Base-by-base conservation (phyloP, 2,888 invertebrate species). In the Bimastos eiseni region DNA sequence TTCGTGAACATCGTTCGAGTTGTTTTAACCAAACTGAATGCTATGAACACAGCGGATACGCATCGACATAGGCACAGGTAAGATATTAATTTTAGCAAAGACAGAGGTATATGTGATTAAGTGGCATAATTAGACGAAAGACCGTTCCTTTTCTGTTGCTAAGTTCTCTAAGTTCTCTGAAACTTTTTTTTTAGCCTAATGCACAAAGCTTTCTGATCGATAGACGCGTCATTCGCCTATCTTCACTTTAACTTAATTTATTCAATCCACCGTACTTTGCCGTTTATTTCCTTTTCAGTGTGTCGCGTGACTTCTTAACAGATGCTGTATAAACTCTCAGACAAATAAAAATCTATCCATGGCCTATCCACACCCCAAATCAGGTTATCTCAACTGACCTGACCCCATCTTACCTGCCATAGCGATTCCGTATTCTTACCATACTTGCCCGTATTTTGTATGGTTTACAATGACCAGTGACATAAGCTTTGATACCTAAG, bases 1-100 rank as follows among this genome's bases (percentile, higher is more conserved):
- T 97, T 97, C 94, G 94, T 97, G 89, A 96, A 96, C 93, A 96
- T 97, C 91, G 96, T 96, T 83, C 95, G 96, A 91, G 96, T 96
- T 55, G 96, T 96, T 30, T 95, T 94, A 91, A 94, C 93, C n/a
- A 94, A 94, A 91, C 92, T 94, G 88, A 96, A 95, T 93, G 96
- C 96, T 0, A 96, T 96, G 0, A 96, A 96, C 83, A 95, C 96
- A 21, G 96, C 96, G 93, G 96, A 97, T 93, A 96, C 96, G 2
- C 95, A 96, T 93, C 95, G 96, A 93, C 96, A 96, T 94, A 96
- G 96, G 94, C 97, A 96, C 94, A 96, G 96, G 96, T 96, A 94
- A 17, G 55, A 3, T 24, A 13, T 55, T 24, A 30, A 30, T 24
- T 3, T 1, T 6, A n/a, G 17, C 21, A 49, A 5, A 70, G 30